Evolutionary conservation across 2,797 vertebrate species (phyloP).

Genomic region (Cyprinella venusta): DNA sequence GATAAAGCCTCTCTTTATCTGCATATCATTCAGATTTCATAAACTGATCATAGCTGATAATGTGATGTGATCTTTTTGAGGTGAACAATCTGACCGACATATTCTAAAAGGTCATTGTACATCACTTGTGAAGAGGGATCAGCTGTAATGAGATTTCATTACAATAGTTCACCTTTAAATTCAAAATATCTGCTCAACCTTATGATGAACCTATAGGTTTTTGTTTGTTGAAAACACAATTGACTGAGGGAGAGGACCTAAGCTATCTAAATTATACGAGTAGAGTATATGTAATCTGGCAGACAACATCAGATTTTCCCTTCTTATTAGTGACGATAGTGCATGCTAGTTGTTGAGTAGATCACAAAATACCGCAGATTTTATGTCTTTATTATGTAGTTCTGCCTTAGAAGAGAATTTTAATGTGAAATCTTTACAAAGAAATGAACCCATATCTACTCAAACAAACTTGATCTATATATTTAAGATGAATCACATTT

Average conservation of each 20-base stretch:
- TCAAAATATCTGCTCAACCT: background rate
- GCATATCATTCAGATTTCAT: background rate
- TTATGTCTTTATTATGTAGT: background rate
- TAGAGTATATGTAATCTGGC: background rate
- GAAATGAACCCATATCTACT: constrained; percentile 9
- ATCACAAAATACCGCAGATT: background rate
- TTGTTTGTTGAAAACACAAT: background rate
- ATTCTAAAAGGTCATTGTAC: background rate
- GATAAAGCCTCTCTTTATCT: constrained; percentile 58
- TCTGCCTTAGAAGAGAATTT: background rate
- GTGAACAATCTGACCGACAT: background rate
- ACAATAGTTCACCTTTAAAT: background rate
- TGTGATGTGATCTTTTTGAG: background rate
- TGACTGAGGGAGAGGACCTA: background rate
- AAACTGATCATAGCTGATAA: background rate
- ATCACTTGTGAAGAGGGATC: background rate
- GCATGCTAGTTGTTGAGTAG: background rate
- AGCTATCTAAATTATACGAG: too few relatives aligned
- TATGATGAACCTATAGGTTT: background rate
- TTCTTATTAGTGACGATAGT: background rate
- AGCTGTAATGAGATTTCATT: background rate
- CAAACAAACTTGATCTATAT: background rate
- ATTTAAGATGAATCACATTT: background rate
- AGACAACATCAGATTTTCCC: background rate
- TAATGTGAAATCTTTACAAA: background rate